phyloP scores from a whole-genome alignment of 1,140 invertebrate species.

The Eueides isabella region DNA sequence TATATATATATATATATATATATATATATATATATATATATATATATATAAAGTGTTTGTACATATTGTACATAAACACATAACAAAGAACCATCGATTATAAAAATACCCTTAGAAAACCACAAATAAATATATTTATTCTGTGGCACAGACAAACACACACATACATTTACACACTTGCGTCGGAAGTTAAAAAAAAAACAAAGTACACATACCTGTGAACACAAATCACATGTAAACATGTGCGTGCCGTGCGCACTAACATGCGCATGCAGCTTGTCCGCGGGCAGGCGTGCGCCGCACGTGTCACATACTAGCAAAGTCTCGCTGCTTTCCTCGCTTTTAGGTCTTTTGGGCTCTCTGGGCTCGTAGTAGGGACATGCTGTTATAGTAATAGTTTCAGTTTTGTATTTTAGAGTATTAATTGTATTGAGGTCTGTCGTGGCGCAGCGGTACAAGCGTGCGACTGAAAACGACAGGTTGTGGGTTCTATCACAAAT shows the following conservation, averaged over 20 bases:
- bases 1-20: too few species aligned
- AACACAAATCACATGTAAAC: constrained; percentile 63
- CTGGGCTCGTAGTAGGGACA: constrained; percentile 73
- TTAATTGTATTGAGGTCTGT: background rate
- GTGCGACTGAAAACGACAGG: too few species aligned
- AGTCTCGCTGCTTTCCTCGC: constrained; percentile 26
- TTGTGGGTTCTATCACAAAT: too few species aligned
- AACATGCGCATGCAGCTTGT: constrained; percentile 55
- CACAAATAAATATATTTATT: too few species aligned
- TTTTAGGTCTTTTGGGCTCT: constrained; percentile 55
- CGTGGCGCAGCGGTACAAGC: too few species aligned
- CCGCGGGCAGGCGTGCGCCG: constrained; percentile 50
- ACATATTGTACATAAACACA: too few species aligned
- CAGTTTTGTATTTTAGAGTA: background rate
- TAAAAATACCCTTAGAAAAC: too few species aligned
- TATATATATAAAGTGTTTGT: too few species aligned
- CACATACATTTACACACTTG: too few species aligned
- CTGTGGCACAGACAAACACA: too few species aligned
- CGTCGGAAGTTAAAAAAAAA: background rate
- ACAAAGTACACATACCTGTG: constrained; percentile 42
- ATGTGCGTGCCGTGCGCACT: constrained; percentile 54
- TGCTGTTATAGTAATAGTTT: constrained; percentile 36
- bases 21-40: too few species aligned
- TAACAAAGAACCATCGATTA: too few species aligned
- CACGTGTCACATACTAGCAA: constrained; percentile 66